These are phyloP conservation scores for Caenorhabditis sinica DNA, from an alignment of 2,888 invertebrate species.

Conservation along the genomic window DNA sequence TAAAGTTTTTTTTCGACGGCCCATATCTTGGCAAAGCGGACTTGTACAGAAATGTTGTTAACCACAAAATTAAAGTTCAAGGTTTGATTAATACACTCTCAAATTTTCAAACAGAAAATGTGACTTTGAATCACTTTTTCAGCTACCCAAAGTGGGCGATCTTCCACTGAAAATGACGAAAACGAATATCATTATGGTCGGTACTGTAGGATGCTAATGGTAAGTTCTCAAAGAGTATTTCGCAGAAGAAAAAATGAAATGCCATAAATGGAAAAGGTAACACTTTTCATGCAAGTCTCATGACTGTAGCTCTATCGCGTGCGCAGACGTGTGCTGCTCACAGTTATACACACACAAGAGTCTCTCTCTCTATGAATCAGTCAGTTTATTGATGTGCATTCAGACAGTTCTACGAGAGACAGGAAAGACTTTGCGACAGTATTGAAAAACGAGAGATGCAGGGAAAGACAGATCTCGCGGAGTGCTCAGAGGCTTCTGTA, in stretches of 20 bases:
- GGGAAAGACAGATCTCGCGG: conserved; percentile 17
- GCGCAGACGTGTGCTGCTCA: conserved; percentile 32
- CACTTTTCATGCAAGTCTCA: neutral
- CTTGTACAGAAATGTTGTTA: too few species aligned
- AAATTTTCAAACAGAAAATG: too few species aligned
- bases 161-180: too few species aligned
- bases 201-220: too few species aligned
- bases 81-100: too few species aligned
- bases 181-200: too few species aligned
- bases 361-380: conserved; percentile 11
- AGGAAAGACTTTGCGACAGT: neutral
- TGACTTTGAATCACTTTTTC: too few species aligned
- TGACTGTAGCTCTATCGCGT: neutral
- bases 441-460: neutral
- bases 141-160: too few species aligned
- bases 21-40: too few species aligned
- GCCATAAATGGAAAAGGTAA: neutral
- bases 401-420: conserved; percentile 13
- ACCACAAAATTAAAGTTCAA: too few species aligned
- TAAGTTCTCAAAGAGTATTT: too few species aligned
- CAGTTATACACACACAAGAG: conserved; percentile 27
- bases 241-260: neutral
- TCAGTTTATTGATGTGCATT: conserved; percentile 12
- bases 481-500: conserved; percentile 37
- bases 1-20: too few species aligned